Evolutionary conservation across 2,888 invertebrate genomes (phyloP).

Genomic region (Diachrysia chrysitis): DNA sequence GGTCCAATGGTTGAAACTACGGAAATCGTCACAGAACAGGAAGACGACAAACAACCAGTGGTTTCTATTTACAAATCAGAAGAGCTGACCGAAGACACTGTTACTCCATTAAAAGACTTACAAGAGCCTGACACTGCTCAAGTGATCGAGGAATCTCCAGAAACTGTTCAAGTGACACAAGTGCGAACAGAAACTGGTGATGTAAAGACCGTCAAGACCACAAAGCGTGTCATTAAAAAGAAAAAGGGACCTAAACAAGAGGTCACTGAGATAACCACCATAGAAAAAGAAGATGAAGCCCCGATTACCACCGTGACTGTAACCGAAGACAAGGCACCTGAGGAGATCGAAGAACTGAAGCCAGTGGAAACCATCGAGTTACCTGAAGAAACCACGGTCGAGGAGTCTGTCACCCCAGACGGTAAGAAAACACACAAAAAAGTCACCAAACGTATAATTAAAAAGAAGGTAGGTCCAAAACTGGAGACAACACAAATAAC

Average conservation of each 20-base stretch:
- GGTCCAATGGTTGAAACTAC: constrained; percentile 33
- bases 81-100: constrained; percentile 44
- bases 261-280: constrained; percentile 55
- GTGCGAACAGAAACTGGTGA: constrained; percentile 23
- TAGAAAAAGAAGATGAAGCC: constrained; percentile 27
- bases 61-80: constrained; percentile 14
- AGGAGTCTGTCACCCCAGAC: constrained; percentile 17
- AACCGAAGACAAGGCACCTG: background rate
- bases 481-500: constrained; percentile 41
- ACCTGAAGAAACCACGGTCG: constrained; percentile 18
- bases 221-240: constrained; percentile 35
- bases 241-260: constrained; percentile 63
- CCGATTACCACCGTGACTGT: constrained; percentile 29
- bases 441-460: constrained; percentile 43
- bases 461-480: constrained; percentile 59
- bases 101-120: constrained; percentile 59
- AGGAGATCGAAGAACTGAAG: background rate
- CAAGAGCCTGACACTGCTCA: constrained; percentile 14
- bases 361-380: constrained; percentile 15
- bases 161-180: constrained; percentile 26
- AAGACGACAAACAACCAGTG: constrained; percentile 14
- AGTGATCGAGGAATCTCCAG: constrained; percentile 28
- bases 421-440: constrained; percentile 36
- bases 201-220: constrained; percentile 21
- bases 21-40: constrained; percentile 23